phyloP scores from a whole-genome alignment of 2,888 invertebrate species.

The Papilio elwesi region DNA sequence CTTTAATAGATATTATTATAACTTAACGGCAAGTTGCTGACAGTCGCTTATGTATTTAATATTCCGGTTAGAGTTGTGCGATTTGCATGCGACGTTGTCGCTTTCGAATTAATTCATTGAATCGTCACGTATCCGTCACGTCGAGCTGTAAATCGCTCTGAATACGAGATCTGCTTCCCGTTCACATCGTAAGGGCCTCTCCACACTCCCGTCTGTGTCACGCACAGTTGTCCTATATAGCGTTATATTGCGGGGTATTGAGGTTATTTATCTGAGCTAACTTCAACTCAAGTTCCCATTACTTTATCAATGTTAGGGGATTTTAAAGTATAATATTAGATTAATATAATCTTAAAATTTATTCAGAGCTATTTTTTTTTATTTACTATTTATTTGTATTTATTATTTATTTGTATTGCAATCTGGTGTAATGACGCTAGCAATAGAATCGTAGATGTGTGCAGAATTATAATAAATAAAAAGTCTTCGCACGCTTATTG shows the following conservation, averaged over 20 bases:
- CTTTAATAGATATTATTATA: constrained; percentile 2
- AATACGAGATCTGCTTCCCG: constrained; percentile 75
- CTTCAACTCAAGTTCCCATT: background rate
- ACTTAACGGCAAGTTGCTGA: constrained; percentile 48
- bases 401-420: too few species aligned
- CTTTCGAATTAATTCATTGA: constrained; percentile 38
- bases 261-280: background rate
- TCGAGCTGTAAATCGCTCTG: constrained; percentile 50
- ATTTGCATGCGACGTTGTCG: constrained; percentile 41
- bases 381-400: too few species aligned
- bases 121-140: constrained; percentile 33
- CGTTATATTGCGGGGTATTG: constrained; percentile 2
- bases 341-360: too few species aligned
- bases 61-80: constrained; percentile 50
- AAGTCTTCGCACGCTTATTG: too few species aligned
- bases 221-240: background rate
- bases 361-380: too few species aligned
- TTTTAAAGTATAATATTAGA: background rate
- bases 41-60: constrained; percentile 35
- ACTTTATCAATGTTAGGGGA: background rate
- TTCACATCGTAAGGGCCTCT: constrained; percentile 59
- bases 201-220: constrained; percentile 20
- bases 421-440: too few species aligned
- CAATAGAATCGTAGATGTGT: too few species aligned
- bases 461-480: too few species aligned